A percentile compares a stretch with the other conserved stretches of the same genome.
Conservation (phyloP, 2,888 invertebrate genomes). For the Patella ulyssiponensis region DNA sequence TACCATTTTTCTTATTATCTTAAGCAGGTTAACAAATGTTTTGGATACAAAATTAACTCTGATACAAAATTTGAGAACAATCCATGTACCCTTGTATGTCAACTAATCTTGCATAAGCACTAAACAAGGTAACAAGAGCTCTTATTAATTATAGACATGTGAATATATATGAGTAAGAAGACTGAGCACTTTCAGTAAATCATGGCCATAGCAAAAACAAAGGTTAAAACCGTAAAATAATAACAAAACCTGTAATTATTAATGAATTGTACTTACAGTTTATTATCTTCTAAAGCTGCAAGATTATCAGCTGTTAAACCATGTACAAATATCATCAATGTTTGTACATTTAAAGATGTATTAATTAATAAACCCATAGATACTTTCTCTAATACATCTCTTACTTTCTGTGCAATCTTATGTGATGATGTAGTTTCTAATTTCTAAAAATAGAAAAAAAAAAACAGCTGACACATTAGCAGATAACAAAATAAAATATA, state of each 20-base stretch:
- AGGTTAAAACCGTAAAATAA: too few relatives aligned
- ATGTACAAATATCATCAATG: slow-evolving; percentile 85
- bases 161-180: too few relatives aligned
- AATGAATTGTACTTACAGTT: too few relatives aligned
- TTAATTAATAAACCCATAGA: slow-evolving; percentile 88
- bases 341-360: slow-evolving; percentile 80
- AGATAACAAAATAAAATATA: slow-evolving; percentile 12
- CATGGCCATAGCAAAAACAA: too few relatives aligned
- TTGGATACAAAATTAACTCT: too few relatives aligned
- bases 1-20: too few relatives aligned
- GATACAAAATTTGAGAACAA: too few relatives aligned
- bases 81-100: background rate
- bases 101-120: background rate
- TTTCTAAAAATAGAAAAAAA: slow-evolving; percentile 65
- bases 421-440: slow-evolving; percentile 84
- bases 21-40: too few relatives aligned
- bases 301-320: slow-evolving; percentile 84
- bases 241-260: too few relatives aligned
- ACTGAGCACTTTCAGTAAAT: too few relatives aligned
- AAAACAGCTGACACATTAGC: background rate
- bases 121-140: background rate
- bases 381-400: slow-evolving; percentile 85
- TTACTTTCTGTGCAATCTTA: slow-evolving; percentile 84
- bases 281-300: too few relatives aligned
- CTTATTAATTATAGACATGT: too few relatives aligned